Percentiles rank a stretch among this genome's conserved stretches.
These are phyloP conservation scores for Bembecia ichneumoniformis DNA, from an alignment of 2,888 invertebrate genomes.

Conservation along the genomic window DNA sequence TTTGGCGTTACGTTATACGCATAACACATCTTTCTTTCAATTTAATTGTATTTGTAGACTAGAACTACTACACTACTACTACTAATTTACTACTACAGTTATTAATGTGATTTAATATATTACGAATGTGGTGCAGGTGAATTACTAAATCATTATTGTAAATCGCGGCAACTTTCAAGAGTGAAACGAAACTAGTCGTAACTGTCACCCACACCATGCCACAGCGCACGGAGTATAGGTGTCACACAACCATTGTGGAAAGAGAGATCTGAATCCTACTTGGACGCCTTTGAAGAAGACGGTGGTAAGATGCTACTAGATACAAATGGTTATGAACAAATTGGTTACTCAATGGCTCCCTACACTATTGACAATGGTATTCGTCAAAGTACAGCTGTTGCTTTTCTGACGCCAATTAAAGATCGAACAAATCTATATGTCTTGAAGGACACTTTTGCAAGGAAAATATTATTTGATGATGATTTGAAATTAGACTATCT, in stretches of 20 bases:
- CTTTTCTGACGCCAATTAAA: conserved; percentile 29
- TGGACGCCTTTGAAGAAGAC: conserved; percentile 29
- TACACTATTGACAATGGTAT: conserved; percentile 20
- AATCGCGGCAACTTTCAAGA: too few relatives aligned
- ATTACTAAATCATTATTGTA: too few relatives aligned
- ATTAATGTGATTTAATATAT: too few relatives aligned
- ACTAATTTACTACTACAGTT: too few relatives aligned
- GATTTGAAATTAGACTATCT: conserved; percentile 22
- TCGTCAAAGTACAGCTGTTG: conserved; percentile 30
- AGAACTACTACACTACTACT: too few relatives aligned
- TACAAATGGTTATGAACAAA: conserved; percentile 27
- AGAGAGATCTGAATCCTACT: conserved; percentile 39
- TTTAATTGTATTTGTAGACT: too few relatives aligned
- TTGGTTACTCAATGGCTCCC: conserved; percentile 27
- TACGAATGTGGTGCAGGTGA: too few relatives aligned
- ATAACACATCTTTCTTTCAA: too few relatives aligned
- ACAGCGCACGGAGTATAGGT: too few relatives aligned
- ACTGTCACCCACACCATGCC: too few relatives aligned
- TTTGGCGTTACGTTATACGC: too few relatives aligned
- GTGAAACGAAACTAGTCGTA: too few relatives aligned
- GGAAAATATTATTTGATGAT: conserved; percentile 27
- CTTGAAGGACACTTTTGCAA: conserved; percentile 28
- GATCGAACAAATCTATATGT: conserved; percentile 32
- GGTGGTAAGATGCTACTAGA: conserved; percentile 30
- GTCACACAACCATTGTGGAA: conserved; percentile 32